These are phyloP conservation scores for Gila orcuttii DNA, from an alignment of 2,113 vertebrate genomes.

Conservation along the genomic window DNA sequence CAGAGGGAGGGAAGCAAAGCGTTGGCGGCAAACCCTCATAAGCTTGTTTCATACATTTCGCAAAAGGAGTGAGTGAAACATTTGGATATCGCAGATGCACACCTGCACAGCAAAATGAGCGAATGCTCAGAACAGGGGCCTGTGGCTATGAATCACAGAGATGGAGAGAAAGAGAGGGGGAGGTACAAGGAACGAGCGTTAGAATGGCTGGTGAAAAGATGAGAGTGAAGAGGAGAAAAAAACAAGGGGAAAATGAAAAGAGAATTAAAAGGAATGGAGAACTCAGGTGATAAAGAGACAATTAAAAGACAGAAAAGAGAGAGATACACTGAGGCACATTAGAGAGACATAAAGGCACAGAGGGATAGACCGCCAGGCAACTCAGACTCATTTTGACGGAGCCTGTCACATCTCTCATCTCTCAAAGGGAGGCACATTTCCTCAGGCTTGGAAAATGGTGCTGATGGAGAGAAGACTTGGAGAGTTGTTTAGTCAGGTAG, in stretches of 20 bases:
- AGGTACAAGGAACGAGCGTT: neutral
- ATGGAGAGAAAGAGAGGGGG: constrained; percentile 12
- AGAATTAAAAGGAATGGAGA: constrained; percentile 4
- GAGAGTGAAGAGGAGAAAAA: neutral
- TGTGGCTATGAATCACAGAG: constrained; percentile 43
- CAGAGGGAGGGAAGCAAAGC: neutral
- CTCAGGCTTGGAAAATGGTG: constrained; percentile 34
- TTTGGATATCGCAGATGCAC: constrained; percentile 53
- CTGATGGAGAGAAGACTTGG: constrained; percentile 28
- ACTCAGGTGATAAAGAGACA: constrained; percentile 18
- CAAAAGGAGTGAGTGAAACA: constrained; percentile 36
- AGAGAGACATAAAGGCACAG: constrained; percentile 6
- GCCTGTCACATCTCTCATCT: constrained; percentile 31
- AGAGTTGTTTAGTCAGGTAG: constrained; percentile 19
- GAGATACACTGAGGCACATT: constrained; percentile 5
- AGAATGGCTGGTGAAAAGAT: constrained; percentile 8
- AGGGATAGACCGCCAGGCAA: neutral
- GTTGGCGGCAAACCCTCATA: constrained; percentile 9
- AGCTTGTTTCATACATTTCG: constrained; percentile 24
- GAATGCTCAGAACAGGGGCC: constrained; percentile 34
- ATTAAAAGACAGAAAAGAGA: constrained; percentile 20
- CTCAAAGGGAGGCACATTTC: constrained; percentile 25
- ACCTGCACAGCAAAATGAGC: constrained; percentile 47
- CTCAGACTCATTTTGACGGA: constrained; percentile 1
- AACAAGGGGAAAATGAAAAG: neutral